Conservation (phyloP, 1,140 invertebrate genomes). For the Drosophila jambulina region DNA sequence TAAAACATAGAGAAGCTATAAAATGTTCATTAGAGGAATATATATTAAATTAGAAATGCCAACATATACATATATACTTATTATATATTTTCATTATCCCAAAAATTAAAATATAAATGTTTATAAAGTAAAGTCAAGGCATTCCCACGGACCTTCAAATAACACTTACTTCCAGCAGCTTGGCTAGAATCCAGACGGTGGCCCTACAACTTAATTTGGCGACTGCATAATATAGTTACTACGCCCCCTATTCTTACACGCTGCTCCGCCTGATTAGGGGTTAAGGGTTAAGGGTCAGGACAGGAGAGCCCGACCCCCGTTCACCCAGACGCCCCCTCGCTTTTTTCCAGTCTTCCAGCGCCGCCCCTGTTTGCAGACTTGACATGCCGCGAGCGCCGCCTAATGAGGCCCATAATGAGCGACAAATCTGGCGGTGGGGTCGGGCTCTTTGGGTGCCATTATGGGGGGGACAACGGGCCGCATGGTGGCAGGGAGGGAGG, state of each 20-base stretch:
- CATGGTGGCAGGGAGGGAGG: conserved; percentile 18
- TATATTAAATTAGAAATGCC: no score
- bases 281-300: conserved; percentile 32
- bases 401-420: conserved; percentile 82
- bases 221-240: conserved; percentile 48
- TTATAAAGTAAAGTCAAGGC: not conserved
- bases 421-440: conserved; percentile 35
- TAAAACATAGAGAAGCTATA: not conserved
- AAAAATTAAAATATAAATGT: no score
- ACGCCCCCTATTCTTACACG: conserved; percentile 16
- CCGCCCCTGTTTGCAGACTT: conserved; percentile 51
- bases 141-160: not conserved
- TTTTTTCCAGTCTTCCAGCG: conserved; percentile 6
- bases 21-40: no score
- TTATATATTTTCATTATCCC: not conserved
- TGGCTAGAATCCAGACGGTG: conserved; percentile 8
- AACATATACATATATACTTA: not conserved
- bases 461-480: not conserved
- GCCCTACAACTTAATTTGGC: conserved; percentile 21
- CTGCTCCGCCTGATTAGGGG: conserved; percentile 33
- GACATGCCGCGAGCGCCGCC: conserved; percentile 74
- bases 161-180: not conserved
- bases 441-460: not conserved
- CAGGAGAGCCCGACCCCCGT: not conserved
- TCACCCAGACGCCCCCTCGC: conserved; percentile 5